A percentile compares a stretch with the other conserved stretches of the same genome.
Conservation (phyloP, 2,888 invertebrate species). For the Orchestes rusci region DNA sequence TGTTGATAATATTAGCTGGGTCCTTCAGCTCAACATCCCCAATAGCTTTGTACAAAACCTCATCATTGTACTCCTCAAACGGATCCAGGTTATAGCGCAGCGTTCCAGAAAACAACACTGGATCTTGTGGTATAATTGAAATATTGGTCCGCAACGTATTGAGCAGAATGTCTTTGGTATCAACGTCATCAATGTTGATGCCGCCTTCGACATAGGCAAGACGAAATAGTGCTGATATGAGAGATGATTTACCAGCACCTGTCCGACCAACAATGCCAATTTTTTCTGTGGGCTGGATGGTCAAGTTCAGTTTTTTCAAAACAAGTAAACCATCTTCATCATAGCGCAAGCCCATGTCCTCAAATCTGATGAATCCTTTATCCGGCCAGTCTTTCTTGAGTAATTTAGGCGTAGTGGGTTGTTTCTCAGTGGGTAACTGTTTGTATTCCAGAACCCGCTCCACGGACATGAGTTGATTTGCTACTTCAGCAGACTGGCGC, state of each 20-base stretch:
- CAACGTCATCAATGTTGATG: slow-evolving; percentile 65
- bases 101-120: slow-evolving; percentile 61
- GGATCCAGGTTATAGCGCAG: slow-evolving; percentile 48
- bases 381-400: slow-evolving; percentile 56
- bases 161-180: slow-evolving; percentile 50
- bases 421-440: slow-evolving; percentile 54
- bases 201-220: slow-evolving; percentile 63
- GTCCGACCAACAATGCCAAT: slow-evolving; percentile 70
- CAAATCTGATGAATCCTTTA: slow-evolving; percentile 56
- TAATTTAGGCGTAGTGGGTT: slow-evolving; percentile 45
- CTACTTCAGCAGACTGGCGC: slow-evolving; percentile 74
- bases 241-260: slow-evolving; percentile 75
- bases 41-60: slow-evolving; percentile 61
- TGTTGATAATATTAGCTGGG: slow-evolving; percentile 52
- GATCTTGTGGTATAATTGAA: slow-evolving; percentile 58
- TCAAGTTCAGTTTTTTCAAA: slow-evolving; percentile 63
- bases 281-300: slow-evolving; percentile 63
- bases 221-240: slow-evolving; percentile 72
- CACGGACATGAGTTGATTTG: slow-evolving; percentile 71
- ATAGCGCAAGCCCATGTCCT: slow-evolving; percentile 60
- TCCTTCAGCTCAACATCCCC: slow-evolving; percentile 71
- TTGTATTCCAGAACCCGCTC: slow-evolving; percentile 81
- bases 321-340: slow-evolving; percentile 55
- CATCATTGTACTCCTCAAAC: slow-evolving; percentile 62
- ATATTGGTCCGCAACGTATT: slow-evolving; percentile 49